Evolutionary conservation across 2,888 invertebrate species (phyloP).

Genomic region (Agelastica alni): DNA sequence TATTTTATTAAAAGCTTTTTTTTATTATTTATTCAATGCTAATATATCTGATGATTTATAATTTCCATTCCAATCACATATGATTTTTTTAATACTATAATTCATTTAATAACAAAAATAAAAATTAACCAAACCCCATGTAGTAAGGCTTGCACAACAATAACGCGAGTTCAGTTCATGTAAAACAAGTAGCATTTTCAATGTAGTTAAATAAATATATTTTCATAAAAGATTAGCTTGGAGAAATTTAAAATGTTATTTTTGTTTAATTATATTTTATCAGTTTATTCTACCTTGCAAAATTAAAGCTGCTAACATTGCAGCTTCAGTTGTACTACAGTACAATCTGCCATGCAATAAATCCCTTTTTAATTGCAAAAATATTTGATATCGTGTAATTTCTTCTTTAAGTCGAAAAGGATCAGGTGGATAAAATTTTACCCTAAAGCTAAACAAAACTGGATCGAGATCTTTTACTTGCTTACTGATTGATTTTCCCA

Average conservation of each 20-base stretch:
- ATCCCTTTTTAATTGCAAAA: conserved; percentile 91
- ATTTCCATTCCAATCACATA: too few species aligned
- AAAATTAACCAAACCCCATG: too few species aligned
- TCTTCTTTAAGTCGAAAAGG: conserved; percentile 91
- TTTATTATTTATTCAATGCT: too few species aligned
- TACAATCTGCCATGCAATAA: conserved; percentile 92
- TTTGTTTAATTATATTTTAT: background rate
- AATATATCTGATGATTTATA: too few species aligned
- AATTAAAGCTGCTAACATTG: conserved; percentile 87
- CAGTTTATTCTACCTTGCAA: conserved; percentile 80
- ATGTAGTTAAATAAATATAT: too few species aligned
- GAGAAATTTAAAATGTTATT: background rate
- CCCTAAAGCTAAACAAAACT: conserved; percentile 92
- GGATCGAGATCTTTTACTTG: conserved; percentile 94
- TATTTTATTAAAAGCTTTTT: too few species aligned
- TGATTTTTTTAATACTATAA: too few species aligned
- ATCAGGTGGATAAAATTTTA: conserved; percentile 97
- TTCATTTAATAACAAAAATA: too few species aligned
- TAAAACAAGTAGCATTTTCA: too few species aligned
- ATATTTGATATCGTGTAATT: conserved; percentile 92
- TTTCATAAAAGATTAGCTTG: too few species aligned
- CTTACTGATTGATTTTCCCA: conserved; percentile 86
- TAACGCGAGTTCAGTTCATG: too few species aligned
- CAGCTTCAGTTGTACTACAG: conserved; percentile 87
- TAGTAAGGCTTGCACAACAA: too few species aligned